Conservation (phyloP, 2,797 vertebrate genomes). For the Crocodylus rhombifer region DNA sequence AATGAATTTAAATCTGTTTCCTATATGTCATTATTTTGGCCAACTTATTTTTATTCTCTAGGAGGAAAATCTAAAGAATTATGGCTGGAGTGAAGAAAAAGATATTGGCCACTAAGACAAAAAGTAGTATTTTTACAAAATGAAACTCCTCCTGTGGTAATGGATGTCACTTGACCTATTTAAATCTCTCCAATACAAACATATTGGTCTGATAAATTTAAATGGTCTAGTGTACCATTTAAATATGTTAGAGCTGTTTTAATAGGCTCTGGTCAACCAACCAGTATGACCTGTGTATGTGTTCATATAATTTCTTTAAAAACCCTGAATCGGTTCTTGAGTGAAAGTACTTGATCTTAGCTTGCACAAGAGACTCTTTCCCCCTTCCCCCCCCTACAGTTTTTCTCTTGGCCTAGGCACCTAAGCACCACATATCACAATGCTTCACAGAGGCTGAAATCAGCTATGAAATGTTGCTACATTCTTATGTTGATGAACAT, state of each 20-base stretch:
- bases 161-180: not conserved
- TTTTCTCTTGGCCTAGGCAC: fast-evolving
- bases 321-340: too few species aligned
- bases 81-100: not conserved
- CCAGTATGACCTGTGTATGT: fast-evolving
- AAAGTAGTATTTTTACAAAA: not conserved
- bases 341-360: not conserved
- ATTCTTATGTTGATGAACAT: not conserved
- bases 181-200: not conserved
- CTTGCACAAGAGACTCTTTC: fast-evolving
- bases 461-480: not conserved
- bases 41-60: not conserved
- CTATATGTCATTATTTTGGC: slow-evolving; percentile 35
- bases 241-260: not conserved
- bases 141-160: not conserved
- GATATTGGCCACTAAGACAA: not conserved
- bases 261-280: fast-evolving
- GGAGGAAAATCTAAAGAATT: slow-evolving; percentile 30
- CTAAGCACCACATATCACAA: fast-evolving
- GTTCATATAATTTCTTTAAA: not conserved
- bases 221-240: not conserved
- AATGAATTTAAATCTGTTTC: slow-evolving; percentile 17
- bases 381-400: not conserved
- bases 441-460: not conserved
- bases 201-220: not conserved